phyloP scores from a whole-genome alignment of 1,140 invertebrate genomes.

The Condylostylus longicornis region DNA sequence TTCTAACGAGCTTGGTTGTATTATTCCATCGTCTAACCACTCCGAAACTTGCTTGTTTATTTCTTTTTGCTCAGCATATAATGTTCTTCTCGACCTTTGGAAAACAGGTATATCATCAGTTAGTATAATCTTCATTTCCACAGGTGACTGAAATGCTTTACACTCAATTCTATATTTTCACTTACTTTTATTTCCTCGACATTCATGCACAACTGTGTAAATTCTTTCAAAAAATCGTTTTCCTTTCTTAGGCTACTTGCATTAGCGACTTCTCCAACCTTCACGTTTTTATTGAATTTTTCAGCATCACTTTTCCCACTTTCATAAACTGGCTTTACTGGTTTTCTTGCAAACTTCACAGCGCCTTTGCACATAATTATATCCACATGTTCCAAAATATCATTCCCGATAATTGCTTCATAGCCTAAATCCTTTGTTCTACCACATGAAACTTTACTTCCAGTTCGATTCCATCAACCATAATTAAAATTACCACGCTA shows the following conservation, averaged over 20 bases:
- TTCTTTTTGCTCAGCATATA: slow-evolving; percentile 14
- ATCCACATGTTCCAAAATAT: not conserved
- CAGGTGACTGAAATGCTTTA: not conserved
- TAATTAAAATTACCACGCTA: not conserved
- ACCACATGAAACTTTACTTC: not conserved
- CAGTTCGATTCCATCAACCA: not conserved
- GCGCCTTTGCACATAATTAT: not conserved
- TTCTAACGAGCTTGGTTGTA: slow-evolving; percentile 11
- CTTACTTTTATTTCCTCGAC: not conserved
- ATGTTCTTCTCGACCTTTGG: slow-evolving; percentile 15
- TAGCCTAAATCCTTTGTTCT: not conserved
- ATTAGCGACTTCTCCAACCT: not conserved
- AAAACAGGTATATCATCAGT: slow-evolving; percentile 13
- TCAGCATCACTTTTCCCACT: no score
- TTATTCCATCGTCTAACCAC: slow-evolving; percentile 18
- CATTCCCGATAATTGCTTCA: not conserved
- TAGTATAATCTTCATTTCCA: slow-evolving; percentile 8
- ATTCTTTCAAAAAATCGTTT: not conserved
- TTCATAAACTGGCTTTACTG: no score
- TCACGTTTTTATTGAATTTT: not conserved
- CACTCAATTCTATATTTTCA: not conserved
- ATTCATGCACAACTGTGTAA: not conserved
- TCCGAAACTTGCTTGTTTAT: slow-evolving; percentile 18
- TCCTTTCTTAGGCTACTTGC: not conserved
- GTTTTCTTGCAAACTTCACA: not conserved